A percentile compares a stretch with the other conserved stretches of the same genome.
Evolutionary conservation across 1,140 invertebrate genomes (phyloP).

Genomic region (Lordiphosa mommai): DNA sequence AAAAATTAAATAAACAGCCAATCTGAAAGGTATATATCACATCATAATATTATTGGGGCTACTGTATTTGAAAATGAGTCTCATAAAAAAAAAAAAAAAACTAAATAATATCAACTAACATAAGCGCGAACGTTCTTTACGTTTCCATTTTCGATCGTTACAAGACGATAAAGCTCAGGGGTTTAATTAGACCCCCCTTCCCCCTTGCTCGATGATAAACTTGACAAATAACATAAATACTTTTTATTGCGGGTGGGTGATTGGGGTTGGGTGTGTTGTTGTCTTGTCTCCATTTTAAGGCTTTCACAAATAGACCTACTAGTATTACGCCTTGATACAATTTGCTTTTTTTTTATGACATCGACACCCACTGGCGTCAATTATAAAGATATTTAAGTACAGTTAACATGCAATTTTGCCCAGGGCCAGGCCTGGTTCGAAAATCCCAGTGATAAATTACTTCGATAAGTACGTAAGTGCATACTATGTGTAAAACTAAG

Average conservation of each 20-base stretch:
- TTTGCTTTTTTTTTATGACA: slow-evolving; percentile 61
- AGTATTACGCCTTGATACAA: slow-evolving; percentile 60
- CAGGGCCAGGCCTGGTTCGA: slow-evolving; percentile 22
- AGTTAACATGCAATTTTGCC: slow-evolving; percentile 71
- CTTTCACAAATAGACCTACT: slow-evolving; percentile 58
- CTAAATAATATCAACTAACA: slow-evolving; percentile 2
- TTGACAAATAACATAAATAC: slow-evolving; percentile 77
- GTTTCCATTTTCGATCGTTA: slow-evolving; percentile 47
- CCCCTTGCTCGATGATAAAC: slow-evolving; percentile 50
- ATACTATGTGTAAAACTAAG: slow-evolving; percentile 40
- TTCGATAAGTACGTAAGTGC: slow-evolving; percentile 54
- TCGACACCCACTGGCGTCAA: slow-evolving; percentile 63
- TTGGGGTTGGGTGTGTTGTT: slow-evolving; percentile 6
- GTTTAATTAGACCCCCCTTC: slow-evolving; percentile 58
- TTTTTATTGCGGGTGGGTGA: slow-evolving; percentile 70
- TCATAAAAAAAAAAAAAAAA: slow-evolving; percentile 28
- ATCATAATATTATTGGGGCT: slow-evolving; percentile 11
- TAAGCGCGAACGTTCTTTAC: slow-evolving; percentile 32
- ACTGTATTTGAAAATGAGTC: slow-evolving; percentile 59
- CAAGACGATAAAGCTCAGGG: slow-evolving; percentile 63
- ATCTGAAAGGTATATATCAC: slow-evolving; percentile 35
- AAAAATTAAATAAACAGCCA: slow-evolving; percentile 55
- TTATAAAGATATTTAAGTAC: slow-evolving; percentile 78
- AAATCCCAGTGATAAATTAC: slow-evolving; percentile 42
- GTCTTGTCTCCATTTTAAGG: slow-evolving; percentile 37